Conservation (phyloP, 2,888 invertebrate genomes). For the Scrobipalpa costella region DNA sequence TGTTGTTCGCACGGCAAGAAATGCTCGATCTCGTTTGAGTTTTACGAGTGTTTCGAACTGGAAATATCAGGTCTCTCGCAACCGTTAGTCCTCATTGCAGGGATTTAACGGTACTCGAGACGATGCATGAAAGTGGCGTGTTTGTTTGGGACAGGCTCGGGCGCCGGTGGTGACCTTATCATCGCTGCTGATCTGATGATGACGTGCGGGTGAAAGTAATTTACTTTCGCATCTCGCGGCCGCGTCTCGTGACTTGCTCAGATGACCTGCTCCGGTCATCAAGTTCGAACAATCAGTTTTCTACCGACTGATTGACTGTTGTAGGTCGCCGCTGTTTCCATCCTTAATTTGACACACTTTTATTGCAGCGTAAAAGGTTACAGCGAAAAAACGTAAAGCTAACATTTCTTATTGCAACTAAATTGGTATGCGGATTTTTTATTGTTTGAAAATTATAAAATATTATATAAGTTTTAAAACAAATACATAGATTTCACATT, state of each 20-base stretch:
- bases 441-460: no score
- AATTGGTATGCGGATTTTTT: no score
- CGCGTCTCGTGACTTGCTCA: neutral
- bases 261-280: neutral
- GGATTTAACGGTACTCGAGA: constrained; percentile 6
- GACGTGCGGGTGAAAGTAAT: constrained; percentile 12
- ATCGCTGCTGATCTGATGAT: neutral
- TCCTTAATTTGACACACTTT: neutral
- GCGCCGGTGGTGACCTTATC: neutral
- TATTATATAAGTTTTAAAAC: no score
- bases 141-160: neutral
- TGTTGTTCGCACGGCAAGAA: neutral
- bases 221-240: constrained; percentile 6
- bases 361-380: neutral
- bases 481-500: neutral
- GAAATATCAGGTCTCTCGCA: neutral
- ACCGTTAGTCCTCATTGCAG: constrained; percentile 20
- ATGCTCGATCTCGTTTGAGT: neutral
- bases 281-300: neutral
- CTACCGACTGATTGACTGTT: constrained; percentile 9
- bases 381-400: no score
- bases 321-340: neutral
- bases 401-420: no score
- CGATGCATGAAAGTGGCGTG: neutral
- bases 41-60: constrained; percentile 7